Percentiles rank a stretch among this genome's conserved stretches.
Conservation (phyloP, 2,888 invertebrate genomes). For the Salpingus planirostris region DNA sequence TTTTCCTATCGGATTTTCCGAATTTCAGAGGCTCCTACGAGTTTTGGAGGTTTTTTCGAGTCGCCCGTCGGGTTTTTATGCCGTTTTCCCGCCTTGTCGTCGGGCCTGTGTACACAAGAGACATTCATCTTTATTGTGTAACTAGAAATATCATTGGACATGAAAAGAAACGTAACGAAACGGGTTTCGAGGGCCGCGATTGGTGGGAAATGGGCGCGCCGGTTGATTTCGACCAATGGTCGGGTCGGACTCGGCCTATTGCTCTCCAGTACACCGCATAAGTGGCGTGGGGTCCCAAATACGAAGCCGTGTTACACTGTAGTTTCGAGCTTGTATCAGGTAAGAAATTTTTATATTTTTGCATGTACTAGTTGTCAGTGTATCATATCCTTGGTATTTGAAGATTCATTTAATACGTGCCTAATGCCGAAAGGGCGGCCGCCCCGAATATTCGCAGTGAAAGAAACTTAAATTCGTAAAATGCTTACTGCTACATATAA, state of each 20-base stretch:
- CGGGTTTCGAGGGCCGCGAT: slow-evolving; percentile 42
- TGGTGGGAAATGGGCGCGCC: slow-evolving; percentile 51
- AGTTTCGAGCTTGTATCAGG: slow-evolving; percentile 49
- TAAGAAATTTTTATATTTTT: slow-evolving; percentile 51
- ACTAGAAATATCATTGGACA: slow-evolving; percentile 38
- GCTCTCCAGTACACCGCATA: slow-evolving; percentile 50
- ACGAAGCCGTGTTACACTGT: slow-evolving; percentile 52
- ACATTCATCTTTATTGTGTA: slow-evolving; percentile 31
- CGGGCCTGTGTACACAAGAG: too few species aligned
- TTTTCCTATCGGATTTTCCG: too few species aligned
- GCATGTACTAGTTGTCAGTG: slow-evolving; percentile 45
- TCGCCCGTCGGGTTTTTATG: too few species aligned
- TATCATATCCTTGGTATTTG: slow-evolving; percentile 35
- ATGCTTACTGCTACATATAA: slow-evolving; percentile 39
- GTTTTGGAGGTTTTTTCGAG: too few species aligned
- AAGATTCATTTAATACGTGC: slow-evolving; percentile 25
- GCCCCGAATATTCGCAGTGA: slow-evolving; percentile 3
- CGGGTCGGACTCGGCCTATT: slow-evolving; percentile 30
- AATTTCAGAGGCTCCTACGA: too few species aligned
- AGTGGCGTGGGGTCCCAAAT: slow-evolving; percentile 56
- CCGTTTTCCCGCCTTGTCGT: too few species aligned
- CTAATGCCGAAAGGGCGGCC: slow-evolving; percentile 4
- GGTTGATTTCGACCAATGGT: slow-evolving; percentile 51
- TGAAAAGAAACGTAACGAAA: slow-evolving; percentile 48
- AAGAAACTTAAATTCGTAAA: slow-evolving; percentile 34